These are phyloP conservation scores for Amaurobius ferox DNA, from an alignment of 2,888 invertebrate species.

Conservation along the genomic window DNA sequence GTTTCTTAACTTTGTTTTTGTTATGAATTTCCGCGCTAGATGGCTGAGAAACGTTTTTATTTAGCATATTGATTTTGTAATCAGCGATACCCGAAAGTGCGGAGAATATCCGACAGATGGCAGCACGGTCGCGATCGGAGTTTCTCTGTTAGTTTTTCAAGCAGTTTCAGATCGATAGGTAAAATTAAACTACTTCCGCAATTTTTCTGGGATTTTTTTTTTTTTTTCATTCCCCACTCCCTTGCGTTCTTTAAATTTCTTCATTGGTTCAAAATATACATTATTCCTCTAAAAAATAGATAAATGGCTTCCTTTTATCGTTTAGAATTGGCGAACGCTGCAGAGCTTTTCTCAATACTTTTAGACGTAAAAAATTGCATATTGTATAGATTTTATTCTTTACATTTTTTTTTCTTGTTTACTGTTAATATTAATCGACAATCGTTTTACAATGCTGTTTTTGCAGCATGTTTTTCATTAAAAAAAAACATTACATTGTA, in stretches of 20 bases:
- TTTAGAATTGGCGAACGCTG: slow-evolving; percentile 7
- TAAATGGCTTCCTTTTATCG: slow-evolving; percentile 24
- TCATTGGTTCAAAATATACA: slow-evolving; percentile 24
- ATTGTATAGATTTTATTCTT: not conserved
- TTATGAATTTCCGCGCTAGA: not conserved
- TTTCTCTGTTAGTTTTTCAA: not conserved
- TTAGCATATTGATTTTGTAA: slow-evolving; percentile 70
- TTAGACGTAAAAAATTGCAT: not conserved
- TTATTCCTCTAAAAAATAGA: slow-evolving; percentile 25
- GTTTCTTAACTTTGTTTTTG: slow-evolving; percentile 10
- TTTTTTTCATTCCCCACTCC: not conserved
- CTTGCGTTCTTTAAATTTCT: slow-evolving; percentile 12
- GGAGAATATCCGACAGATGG: slow-evolving; percentile 33
- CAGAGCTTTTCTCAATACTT: not conserved
- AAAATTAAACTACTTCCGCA: slow-evolving; percentile 30
- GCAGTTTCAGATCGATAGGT: slow-evolving; percentile 28
- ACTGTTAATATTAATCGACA: no score
- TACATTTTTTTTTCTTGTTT: not conserved
- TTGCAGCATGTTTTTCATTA: no score
- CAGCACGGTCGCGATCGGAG: slow-evolving; percentile 9
- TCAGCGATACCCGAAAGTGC: slow-evolving; percentile 53
- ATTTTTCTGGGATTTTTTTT: not conserved
- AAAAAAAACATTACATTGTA: no score
- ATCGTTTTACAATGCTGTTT: no score
- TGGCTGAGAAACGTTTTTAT: slow-evolving; percentile 48